phyloP scores from a whole-genome alignment of 2,113 vertebrate species.

The Trematomus loennbergii region DNA sequence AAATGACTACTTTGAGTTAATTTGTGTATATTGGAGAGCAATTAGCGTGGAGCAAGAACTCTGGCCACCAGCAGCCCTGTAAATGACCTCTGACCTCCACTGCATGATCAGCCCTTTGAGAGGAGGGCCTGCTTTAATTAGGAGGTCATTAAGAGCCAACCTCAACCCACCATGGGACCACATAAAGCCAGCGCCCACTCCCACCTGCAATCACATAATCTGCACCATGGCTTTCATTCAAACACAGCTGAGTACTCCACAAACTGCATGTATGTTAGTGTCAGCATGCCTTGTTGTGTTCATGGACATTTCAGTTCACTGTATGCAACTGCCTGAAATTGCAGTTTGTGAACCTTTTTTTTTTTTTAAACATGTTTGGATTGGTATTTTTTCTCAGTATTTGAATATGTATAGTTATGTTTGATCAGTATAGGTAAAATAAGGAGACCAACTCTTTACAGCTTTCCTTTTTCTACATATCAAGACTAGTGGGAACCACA shows the following conservation, averaged over 20 bases:
- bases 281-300: background rate
- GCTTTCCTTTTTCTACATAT: background rate
- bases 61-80: slow-evolving; percentile 77
- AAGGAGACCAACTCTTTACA: background rate
- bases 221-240: background rate
- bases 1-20: slow-evolving; percentile 19
- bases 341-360: background rate
- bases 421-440: background rate
- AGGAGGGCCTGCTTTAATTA: slow-evolving; percentile 79
- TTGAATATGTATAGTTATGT: background rate
- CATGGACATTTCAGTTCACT: background rate
- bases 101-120: slow-evolving; percentile 81
- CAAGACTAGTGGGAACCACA: background rate
- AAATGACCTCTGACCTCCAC: slow-evolving; percentile 80
- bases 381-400: background rate
- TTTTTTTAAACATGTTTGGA: background rate
- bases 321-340: background rate
- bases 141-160: slow-evolving; percentile 81
- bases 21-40: slow-evolving; percentile 53
- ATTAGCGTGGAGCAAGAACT: slow-evolving; percentile 75
- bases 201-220: slow-evolving; percentile 54
- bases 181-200: slow-evolving; percentile 48
- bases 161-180: slow-evolving; percentile 64
- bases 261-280: background rate
- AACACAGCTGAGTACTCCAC: background rate